Base-by-base conservation (phyloP, 2,113 vertebrate genomes). In the Calidris pygmaea region DNA sequence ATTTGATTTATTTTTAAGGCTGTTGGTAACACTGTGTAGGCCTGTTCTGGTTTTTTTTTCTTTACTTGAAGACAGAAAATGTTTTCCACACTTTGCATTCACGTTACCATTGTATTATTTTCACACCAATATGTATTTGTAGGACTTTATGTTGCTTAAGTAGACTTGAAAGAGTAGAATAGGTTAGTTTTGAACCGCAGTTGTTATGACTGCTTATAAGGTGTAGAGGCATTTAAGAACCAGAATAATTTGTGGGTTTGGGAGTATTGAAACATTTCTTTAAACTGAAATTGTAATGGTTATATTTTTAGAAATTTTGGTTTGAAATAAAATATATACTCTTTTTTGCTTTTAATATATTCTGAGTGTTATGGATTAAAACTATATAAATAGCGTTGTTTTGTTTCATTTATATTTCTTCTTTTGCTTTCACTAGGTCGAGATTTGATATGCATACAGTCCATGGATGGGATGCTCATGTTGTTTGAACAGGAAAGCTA, bases 401-500 rank as follows among this genome's bases (percentile, higher is more conserved):
- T 96, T 76, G n/a, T 90, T 95, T 91, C 34, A 18, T 96, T 95
- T 89, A 35, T 79, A 7, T 95, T 67, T 88, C 26, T 86, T 91
- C 37, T 92, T 29, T 85, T 88, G 30, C 52, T 60, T 81, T 47
- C 32, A 29, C 56, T 97, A 99, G 99, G 99, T 96, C 99, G 99
- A 63, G 99, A 99, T 97, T 98, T 99, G 68, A 98, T 99, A 93
- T 99, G 99, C 79, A 99, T 99, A 96, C 99, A 99, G 97, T 99
- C 99, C 34, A 98, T 99, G 99, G 99, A 99, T 78, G 99, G 99
- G 63, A 99, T 99, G 99, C 98, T 99, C 67, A 99, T 99, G 99
- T 97, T 99, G 90, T 99, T 99, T 92, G 99, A 99, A 94, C 99
- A 99, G 98, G 99, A 99, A 97, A 99, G 99, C 93, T 99, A 98